These are phyloP conservation scores for Dermolepida albohirtum DNA, from an alignment of 2,888 invertebrate genomes.

Conservation along the genomic window DNA sequence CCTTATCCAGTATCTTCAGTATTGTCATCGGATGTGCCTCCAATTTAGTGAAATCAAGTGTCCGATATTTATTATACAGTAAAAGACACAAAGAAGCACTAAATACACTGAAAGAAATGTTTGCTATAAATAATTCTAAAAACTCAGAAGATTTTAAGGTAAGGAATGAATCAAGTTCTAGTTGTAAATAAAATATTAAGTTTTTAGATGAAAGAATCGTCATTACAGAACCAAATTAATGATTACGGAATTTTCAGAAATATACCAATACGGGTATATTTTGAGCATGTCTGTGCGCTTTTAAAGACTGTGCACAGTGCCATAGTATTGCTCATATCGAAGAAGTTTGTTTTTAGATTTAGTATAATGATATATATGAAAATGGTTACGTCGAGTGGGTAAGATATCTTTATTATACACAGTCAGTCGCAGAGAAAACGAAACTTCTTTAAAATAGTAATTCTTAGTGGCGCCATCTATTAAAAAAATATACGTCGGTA, in stretches of 20 bases:
- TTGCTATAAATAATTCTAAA: constrained; percentile 65
- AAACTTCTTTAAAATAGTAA: too few relatives aligned
- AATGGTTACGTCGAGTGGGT: constrained; percentile 38
- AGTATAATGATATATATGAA: constrained; percentile 36
- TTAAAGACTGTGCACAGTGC: constrained; percentile 39
- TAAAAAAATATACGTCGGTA: too few relatives aligned
- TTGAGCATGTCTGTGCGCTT: constrained; percentile 41
- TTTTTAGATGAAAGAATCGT: constrained; percentile 38
- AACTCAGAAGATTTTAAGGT: constrained; percentile 64
- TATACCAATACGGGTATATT: constrained; percentile 37
- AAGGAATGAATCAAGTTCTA: background rate
- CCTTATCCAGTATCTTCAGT: constrained; percentile 60
- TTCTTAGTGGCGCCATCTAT: too few relatives aligned
- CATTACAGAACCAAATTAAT: constrained; percentile 36
- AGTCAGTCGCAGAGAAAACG: too few relatives aligned
- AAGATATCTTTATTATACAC: constrained; percentile 17
- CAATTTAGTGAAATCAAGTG: constrained; percentile 64
- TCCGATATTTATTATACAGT: constrained; percentile 62
- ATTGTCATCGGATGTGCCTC: constrained; percentile 62
- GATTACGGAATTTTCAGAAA: constrained; percentile 44
- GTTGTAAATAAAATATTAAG: background rate
- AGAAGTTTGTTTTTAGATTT: constrained; percentile 32
- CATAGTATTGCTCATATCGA: constrained; percentile 16
- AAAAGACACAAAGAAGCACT: constrained; percentile 60
- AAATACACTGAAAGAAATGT: constrained; percentile 63